Conservation (phyloP, 2,113 vertebrate genomes). For the Cyphomyrus discorhynchus region DNA sequence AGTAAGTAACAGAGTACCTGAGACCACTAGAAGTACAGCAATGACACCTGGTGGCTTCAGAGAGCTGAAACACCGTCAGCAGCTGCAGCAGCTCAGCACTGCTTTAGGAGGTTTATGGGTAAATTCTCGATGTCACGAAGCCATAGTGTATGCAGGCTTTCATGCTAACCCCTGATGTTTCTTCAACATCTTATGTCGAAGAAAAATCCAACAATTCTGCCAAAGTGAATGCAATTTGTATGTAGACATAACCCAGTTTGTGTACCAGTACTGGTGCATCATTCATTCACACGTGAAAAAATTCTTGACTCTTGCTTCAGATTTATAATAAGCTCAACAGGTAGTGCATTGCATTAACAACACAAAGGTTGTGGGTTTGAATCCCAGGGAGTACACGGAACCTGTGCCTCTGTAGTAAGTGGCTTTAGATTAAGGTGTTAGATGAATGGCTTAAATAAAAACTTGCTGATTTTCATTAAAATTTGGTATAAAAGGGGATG, state of each 20-base stretch:
- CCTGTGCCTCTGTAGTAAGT: no score
- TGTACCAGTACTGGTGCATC: not conserved
- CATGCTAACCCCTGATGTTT: not conserved
- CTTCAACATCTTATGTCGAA: not conserved
- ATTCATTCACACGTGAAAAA: not conserved
- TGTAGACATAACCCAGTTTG: not conserved
- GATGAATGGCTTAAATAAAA: no score
- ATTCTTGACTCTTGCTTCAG: not conserved
- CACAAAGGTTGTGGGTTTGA: not conserved
- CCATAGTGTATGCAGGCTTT: not conserved
- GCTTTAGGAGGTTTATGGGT: not conserved
- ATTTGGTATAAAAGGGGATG: not conserved
- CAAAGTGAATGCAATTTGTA: not conserved
- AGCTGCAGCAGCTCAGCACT: not conserved
- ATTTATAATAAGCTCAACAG: not conserved
- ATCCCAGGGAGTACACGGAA: no score
- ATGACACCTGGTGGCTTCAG: slow-evolving; percentile 34
- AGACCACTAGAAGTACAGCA: not conserved
- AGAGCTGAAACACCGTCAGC: not conserved
- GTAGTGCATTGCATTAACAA: not conserved
- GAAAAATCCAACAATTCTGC: not conserved
- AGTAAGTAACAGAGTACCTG: not conserved
- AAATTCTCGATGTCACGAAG: not conserved
- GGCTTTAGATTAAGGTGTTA: no score
- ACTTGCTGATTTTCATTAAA: not conserved